Conservation (phyloP, 2,113 vertebrate genomes). For the Thalassarche chlororhynchos region DNA sequence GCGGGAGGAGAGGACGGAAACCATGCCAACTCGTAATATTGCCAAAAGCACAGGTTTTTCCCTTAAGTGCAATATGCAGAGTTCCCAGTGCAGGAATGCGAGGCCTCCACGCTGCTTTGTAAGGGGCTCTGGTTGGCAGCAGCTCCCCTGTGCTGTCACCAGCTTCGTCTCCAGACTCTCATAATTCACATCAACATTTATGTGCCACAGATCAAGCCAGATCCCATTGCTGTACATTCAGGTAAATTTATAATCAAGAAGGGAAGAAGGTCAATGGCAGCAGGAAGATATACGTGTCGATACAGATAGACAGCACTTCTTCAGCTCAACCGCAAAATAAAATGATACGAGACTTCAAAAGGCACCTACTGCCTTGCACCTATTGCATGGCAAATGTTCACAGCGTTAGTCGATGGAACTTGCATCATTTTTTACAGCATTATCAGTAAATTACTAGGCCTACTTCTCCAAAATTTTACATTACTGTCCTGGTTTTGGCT, state of each 20-base stretch:
- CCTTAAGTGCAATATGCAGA: background rate
- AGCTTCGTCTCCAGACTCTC: background rate
- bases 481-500: too few relatives aligned
- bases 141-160: background rate
- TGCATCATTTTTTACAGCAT: background rate
- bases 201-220: background rate
- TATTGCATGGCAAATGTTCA: background rate
- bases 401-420: background rate
- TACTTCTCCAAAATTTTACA: background rate
- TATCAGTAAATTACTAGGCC: background rate
- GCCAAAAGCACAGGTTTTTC: slow-evolving; percentile 41
- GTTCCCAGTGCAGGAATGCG: background rate
- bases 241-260: background rate
- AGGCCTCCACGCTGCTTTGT: background rate
- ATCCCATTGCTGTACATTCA: background rate
- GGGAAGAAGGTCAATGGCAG: background rate
- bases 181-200: background rate
- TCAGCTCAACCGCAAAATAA: background rate
- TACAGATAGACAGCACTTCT: background rate
- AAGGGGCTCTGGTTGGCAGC: background rate
- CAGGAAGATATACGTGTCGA: background rate
- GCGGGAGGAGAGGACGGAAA: background rate
- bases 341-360: background rate
- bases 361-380: background rate
- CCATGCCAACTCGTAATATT: background rate